Base-by-base conservation (phyloP, 2,888 invertebrate species). In the Heliconius ethilla region DNA sequence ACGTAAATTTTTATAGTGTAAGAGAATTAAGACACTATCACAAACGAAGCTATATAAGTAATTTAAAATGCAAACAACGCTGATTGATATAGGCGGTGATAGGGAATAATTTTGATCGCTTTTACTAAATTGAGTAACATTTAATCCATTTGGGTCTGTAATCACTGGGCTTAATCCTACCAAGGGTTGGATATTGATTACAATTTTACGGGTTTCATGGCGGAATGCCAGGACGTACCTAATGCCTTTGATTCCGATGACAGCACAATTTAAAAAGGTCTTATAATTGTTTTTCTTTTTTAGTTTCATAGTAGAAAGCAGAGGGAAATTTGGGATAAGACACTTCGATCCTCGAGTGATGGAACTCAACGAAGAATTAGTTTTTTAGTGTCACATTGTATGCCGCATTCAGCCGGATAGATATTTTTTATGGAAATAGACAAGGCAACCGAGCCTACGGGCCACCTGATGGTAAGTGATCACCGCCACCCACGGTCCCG, bases 131-230 rank as follows among this genome's bases (percentile, higher is more conserved):
- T 70, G 79, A 79, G 77, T 79, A 80, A 82, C 79, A 81, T 79
- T 81, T 82, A 83, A 83, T 83, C 82, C 82, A 73, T 81, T 81
- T 80, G 77, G 81, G 80, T 80, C 77, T 75, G 76, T 82, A 83
- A 84, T 81, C 79, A 70, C 63, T 40, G 72, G 72, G 69, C 25
- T 74, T 81, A 81, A 81, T 81, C 81, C 77, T 25, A 63, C 51
- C 75, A 76, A 80, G 80, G 80, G 78, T 81, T 77, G 77, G 70
- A 62, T 75, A 80, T 80, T 70, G 81, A 80, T 81, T 77, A 80
- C 78, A 70, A 75, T 70, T 78, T 80, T 79, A 79, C 74, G 70
- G 75, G 67, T 67, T 77, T 76, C 70, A 66, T 79, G 79, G 77
- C 77, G 67, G 70, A n/a, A 75, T 55, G 77, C 75, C 77, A 75